phyloP scores from a whole-genome alignment of 2,113 vertebrate genomes.

The Psettodes erumei region DNA sequence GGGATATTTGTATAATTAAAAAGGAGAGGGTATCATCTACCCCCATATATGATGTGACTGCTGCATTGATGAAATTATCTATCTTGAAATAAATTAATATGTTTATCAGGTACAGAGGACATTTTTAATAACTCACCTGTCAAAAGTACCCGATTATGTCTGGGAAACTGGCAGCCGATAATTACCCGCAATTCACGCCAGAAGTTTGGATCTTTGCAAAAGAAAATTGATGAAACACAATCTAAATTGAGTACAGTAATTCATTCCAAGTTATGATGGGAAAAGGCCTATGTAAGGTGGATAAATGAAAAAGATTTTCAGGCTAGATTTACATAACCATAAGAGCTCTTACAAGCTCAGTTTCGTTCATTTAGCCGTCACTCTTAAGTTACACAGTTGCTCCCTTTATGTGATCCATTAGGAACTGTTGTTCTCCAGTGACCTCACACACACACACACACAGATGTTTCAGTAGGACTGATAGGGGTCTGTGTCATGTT shows the following conservation, averaged over 20 bases:
- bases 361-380: slow-evolving; percentile 76
- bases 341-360: slow-evolving; percentile 75
- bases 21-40: slow-evolving; percentile 74
- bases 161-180: slow-evolving; percentile 79
- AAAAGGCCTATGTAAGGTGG: slow-evolving; percentile 68
- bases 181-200: slow-evolving; percentile 77
- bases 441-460: slow-evolving; percentile 45
- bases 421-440: slow-evolving; percentile 56
- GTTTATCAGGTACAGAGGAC: slow-evolving; percentile 83
- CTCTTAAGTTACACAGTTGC: slow-evolving; percentile 79
- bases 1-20: slow-evolving; percentile 82
- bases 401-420: slow-evolving; percentile 70
- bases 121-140: slow-evolving; percentile 86
- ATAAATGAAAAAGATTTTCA: slow-evolving; percentile 70
- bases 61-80: slow-evolving; percentile 82
- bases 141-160: slow-evolving; percentile 80
- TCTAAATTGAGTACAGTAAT: slow-evolving; percentile 79
- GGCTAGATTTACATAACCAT: slow-evolving; percentile 79
- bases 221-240: slow-evolving; percentile 77
- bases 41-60: slow-evolving; percentile 75
- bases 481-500: slow-evolving; percentile 60
- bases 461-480: slow-evolving; percentile 6
- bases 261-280: slow-evolving; percentile 70
- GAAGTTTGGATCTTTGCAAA: slow-evolving; percentile 70
- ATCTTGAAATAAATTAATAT: slow-evolving; percentile 84